Evolutionary conservation across 2,888 invertebrate genomes (phyloP), one percentile per base, ranked within the genome.

Genomic region (Melitaea athalia): DNA sequence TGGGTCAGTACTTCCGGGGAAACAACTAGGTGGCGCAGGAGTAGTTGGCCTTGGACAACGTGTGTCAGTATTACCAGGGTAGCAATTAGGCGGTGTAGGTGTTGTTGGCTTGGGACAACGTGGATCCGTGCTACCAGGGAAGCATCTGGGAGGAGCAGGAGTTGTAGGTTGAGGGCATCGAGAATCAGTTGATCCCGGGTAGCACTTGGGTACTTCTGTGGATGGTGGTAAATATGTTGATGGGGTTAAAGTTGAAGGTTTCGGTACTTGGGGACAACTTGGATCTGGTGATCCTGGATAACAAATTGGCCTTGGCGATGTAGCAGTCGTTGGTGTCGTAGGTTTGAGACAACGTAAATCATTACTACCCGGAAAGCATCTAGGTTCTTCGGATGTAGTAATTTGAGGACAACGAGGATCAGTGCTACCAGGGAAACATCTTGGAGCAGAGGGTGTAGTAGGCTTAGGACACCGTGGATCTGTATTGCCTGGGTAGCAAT

Each of bases 1-100:
- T 0, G 85, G 82, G 75, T 88, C 87, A 6, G 73, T 76, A 8
- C 81, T 83, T 42, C 87, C 88, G 11, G 88, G 88, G 69, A 70
- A 82, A 50, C 83, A 82, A 3, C 59, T 71, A 10, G 77, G 83
- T 78, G 84, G 78, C 74, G 77, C 75, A 66, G 84, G 75, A 70
- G 83, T 80, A 75, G 84, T 78, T 63, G 81, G 80, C 71, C 67
- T 76, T 0, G 84, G 85, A 52, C 86, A 85, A 24, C 84, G 73
- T 8, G 84, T 80, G 59, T 87, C 86, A 0, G 73, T 76, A 6
- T 78, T 79, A 0, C 88, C 86, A 3, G 86, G 85, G 78, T 81
- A 86, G 47, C 85, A 85, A 0, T 67, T 67, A 45, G 81, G 79
- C 7, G 78, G 71, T 0, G 70, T 72, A 0, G 79, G 75, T 0